These are phyloP conservation scores for Cyprinodon tularosa DNA, from an alignment of 2,113 vertebrate genomes.

Conservation along the genomic window DNA sequence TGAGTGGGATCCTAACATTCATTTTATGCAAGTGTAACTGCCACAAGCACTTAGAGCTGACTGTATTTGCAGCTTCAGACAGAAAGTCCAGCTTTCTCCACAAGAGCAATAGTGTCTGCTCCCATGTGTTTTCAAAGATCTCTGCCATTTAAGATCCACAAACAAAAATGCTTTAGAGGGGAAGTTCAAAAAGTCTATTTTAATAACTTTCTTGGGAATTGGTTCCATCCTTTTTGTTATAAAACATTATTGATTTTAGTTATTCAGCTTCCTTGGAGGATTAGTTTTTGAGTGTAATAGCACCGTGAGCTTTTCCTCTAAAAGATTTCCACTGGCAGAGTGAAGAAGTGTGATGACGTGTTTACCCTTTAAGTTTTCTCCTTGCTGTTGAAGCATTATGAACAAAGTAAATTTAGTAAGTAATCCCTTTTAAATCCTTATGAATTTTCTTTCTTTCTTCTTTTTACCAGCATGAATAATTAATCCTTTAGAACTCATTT, in stretches of 20 bases:
- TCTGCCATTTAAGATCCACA: conserved; percentile 22
- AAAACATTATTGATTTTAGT: conserved; percentile 65
- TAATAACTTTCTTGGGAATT: conserved; percentile 35
- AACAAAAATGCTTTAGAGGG: conserved; percentile 29
- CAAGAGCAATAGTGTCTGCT: conserved; percentile 57
- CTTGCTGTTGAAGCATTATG: conserved; percentile 33
- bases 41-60: conserved; percentile 29
- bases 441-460: background rate
- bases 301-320: conserved; percentile 45
- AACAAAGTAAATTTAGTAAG: conserved; percentile 25
- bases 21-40: conserved; percentile 52
- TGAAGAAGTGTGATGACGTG: conserved; percentile 23
- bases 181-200: conserved; percentile 28
- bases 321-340: conserved; percentile 23
- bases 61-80: conserved; percentile 33
- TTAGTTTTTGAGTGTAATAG: conserved; percentile 30
- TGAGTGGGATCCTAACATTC: background rate
- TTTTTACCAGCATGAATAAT: conserved; percentile 46
- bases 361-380: conserved; percentile 23
- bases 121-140: conserved; percentile 27
- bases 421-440: conserved; percentile 46
- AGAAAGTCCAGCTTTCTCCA: conserved; percentile 41
- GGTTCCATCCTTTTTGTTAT: conserved; percentile 45
- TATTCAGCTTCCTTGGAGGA: conserved; percentile 49
- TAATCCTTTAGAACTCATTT: conserved; percentile 39